Percentiles rank a stretch among this genome's conserved stretches.
These are phyloP conservation scores for Sminthurides aquaticus DNA, from an alignment of 2,888 invertebrate species.

Conservation along the genomic window DNA sequence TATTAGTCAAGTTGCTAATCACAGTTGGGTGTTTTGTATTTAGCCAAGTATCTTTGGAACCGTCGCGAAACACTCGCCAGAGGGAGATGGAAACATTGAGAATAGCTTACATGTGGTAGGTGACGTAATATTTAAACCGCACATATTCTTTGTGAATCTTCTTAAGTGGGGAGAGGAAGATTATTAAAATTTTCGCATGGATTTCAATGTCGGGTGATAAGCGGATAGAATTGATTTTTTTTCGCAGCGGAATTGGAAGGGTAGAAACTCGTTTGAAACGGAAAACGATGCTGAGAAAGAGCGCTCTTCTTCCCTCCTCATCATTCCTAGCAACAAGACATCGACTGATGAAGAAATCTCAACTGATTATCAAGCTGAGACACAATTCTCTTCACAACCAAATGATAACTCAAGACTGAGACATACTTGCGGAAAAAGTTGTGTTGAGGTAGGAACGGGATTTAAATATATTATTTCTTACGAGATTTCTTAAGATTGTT, in stretches of 20 bases:
- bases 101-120: background rate
- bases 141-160: background rate
- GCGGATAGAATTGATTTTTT: background rate
- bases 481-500: too few species aligned
- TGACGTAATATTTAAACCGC: background rate
- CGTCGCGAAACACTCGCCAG: constrained; percentile 18
- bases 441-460: constrained; percentile 21
- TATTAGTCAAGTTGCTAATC: background rate
- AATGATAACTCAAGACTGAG: constrained; percentile 19
- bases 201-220: background rate
- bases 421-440: constrained; percentile 19
- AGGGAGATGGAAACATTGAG: constrained; percentile 6
- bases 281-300: background rate
- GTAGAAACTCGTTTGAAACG: background rate
- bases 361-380: background rate
- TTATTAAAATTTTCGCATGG: background rate
- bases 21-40: constrained; percentile 5
- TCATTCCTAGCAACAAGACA: constrained; percentile 20
- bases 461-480: too few species aligned
- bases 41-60: constrained; percentile 27
- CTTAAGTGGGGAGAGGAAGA: too few species aligned
- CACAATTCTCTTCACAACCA: background rate
- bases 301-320: constrained; percentile 13
- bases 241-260: background rate
- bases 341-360: background rate